These are phyloP conservation scores for Pelodiscus sinensis DNA, from an alignment of 2,113 vertebrate genomes.

Conservation along the genomic window DNA sequence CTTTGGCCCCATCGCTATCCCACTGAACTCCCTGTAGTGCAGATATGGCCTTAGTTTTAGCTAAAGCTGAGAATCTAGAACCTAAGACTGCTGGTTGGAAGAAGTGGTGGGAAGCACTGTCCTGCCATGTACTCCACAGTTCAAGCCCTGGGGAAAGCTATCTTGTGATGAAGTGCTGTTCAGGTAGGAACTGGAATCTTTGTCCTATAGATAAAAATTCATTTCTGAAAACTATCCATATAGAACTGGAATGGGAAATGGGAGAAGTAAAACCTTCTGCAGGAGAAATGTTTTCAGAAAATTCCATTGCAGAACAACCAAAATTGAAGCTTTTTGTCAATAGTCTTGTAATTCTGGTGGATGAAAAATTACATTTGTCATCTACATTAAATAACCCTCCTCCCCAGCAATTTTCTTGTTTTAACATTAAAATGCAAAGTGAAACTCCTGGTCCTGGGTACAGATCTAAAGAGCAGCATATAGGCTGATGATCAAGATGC, in stretches of 20 bases:
- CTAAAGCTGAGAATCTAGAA: too few relatives aligned
- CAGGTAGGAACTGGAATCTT: not conserved
- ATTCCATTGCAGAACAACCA: not conserved
- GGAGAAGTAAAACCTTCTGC: not conserved
- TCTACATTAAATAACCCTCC: not conserved
- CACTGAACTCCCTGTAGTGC: too few relatives aligned
- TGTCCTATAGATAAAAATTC: not conserved
- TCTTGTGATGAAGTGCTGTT: not conserved
- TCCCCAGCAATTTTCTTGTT: not conserved
- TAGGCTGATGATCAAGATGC: not conserved
- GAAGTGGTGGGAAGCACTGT: not conserved
- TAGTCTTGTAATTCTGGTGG: not conserved
- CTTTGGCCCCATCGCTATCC: too few relatives aligned
- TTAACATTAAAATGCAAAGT: not conserved
- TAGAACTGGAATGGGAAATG: not conserved
- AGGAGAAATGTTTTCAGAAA: not conserved
- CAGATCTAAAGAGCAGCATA: not conserved
- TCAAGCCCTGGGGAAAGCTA: not conserved
- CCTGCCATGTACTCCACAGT: not conserved
- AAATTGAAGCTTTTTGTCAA: not conserved
- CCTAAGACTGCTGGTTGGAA: rapidly evolving
- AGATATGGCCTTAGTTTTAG: too few relatives aligned
- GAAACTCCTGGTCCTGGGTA: not conserved
- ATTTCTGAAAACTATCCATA: not conserved
- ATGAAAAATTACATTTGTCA: not conserved